Conservation (phyloP, 2,113 vertebrate species). For the Actenoides hombroni region DNA sequence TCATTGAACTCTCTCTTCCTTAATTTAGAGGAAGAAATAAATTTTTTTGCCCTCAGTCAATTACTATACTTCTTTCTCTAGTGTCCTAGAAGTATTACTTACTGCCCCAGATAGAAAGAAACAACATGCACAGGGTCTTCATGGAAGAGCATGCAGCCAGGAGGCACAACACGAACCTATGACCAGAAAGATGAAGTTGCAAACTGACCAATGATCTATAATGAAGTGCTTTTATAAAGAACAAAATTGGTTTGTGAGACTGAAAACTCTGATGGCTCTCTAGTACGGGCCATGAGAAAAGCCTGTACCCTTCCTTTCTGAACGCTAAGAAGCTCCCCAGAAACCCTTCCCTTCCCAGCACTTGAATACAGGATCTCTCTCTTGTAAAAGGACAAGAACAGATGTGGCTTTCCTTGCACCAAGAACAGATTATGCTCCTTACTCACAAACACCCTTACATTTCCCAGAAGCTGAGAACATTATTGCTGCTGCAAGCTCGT, state of each 20-base stretch:
- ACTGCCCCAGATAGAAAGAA: background rate
- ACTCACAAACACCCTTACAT: background rate
- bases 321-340: background rate
- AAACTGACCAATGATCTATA: background rate
- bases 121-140: background rate
- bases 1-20: background rate
- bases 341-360: background rate
- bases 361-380: background rate
- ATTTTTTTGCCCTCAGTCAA: background rate
- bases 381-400: background rate
- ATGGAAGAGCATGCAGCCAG: background rate
- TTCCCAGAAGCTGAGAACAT: background rate
- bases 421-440: background rate
- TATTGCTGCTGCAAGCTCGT: slow-evolving; percentile 18
- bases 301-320: background rate
- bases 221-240: background rate
- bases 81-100: background rate
- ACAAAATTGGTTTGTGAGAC: background rate
- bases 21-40: background rate
- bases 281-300: background rate
- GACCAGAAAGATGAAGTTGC: background rate
- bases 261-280: background rate
- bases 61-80: background rate
- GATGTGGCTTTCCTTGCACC: slow-evolving; percentile 17
- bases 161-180: background rate